Conservation (phyloP, 2,797 vertebrate species). For the Gymnothorax reevesii region DNA sequence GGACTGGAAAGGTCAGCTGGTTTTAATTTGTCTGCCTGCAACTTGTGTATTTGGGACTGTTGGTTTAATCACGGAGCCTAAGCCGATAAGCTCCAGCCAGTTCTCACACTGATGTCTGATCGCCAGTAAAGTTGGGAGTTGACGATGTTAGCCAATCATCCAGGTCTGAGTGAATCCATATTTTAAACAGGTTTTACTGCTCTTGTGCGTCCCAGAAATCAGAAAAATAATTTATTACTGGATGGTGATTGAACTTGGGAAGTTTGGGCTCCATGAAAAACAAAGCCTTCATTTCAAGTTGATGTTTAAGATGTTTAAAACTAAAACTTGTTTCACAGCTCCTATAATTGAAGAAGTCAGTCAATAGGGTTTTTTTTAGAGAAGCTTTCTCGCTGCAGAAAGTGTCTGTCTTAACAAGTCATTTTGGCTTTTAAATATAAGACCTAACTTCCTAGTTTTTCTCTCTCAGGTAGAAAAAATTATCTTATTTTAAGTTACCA, state of each 20-base stretch:
- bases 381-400: not conserved
- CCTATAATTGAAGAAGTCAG: not conserved
- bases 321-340: not conserved
- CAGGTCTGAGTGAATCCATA: not conserved
- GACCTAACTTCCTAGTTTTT: too few species aligned
- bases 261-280: not conserved
- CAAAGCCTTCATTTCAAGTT: not conserved
- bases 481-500: too few species aligned
- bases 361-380: not conserved
- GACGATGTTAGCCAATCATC: not conserved
- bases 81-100: slow-evolving; percentile 1
- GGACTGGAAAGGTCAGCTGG: slow-evolving; percentile 14
- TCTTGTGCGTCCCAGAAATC: not conserved
- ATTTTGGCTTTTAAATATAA: too few species aligned
- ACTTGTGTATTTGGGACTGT: not conserved
- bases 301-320: not conserved
- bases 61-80: not conserved
- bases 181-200: not conserved
- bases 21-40: slow-evolving; percentile 13
- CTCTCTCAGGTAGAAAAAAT: too few species aligned
- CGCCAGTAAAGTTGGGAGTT: not conserved
- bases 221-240: not conserved
- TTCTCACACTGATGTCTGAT: not conserved
- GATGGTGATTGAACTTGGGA: too few species aligned
- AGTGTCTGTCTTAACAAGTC: too few species aligned